phyloP scores from a whole-genome alignment of 2,113 vertebrate genomes.

The Myrmecophaga tridactyla region DNA sequence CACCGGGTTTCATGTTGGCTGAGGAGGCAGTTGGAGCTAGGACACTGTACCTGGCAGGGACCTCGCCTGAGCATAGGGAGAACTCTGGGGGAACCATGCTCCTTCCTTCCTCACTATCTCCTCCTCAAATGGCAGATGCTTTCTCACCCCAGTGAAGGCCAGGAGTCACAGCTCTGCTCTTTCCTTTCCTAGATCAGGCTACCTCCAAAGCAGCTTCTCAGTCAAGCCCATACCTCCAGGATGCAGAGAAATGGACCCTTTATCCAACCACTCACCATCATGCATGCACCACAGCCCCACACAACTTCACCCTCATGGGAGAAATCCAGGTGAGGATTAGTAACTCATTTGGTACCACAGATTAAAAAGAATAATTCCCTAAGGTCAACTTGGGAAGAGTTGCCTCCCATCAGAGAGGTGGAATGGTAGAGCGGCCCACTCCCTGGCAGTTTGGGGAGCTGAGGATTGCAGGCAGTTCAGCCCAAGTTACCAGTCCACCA shows the following conservation, averaged over 20 bases:
- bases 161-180: background rate
- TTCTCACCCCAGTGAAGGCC: background rate
- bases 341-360: background rate
- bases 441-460: background rate
- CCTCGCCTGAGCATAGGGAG: background rate
- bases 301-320: background rate
- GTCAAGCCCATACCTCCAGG: background rate
- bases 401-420: background rate
- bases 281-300: background rate
- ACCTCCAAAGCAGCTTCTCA: background rate
- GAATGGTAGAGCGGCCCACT: background rate
- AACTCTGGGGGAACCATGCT: background rate
- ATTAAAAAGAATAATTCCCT: background rate
- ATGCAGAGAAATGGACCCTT: background rate
- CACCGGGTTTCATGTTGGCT: background rate
- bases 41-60: background rate
- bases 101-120: background rate
- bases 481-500: background rate
- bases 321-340: background rate
- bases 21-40: background rate
- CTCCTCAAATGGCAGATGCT: background rate
- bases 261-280: background rate
- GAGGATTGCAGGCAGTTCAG: background rate
- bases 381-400: background rate
- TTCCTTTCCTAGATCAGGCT: background rate